phyloP scores from a whole-genome alignment of 1,140 invertebrate species.

The Sitodiplosis mosellana region DNA sequence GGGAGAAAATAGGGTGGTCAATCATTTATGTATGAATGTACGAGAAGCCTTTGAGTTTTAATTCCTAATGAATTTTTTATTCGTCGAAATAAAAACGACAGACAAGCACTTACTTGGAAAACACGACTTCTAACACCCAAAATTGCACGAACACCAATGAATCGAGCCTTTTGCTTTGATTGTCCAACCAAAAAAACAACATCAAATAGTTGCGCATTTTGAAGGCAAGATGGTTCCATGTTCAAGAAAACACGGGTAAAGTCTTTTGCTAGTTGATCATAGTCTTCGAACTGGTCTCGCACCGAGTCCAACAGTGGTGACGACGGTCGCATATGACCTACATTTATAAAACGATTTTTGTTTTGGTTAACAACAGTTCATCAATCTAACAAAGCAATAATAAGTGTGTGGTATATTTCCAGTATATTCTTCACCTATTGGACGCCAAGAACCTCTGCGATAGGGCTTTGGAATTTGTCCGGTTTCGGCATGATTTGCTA shows the following conservation, averaged over 20 bases:
- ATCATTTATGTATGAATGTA: too few relatives aligned
- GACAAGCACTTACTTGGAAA: constrained; percentile 24
- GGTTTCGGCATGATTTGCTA: constrained; percentile 85
- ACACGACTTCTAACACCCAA: constrained; percentile 52
- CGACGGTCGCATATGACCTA: constrained; percentile 76
- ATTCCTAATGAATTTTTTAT: too few relatives aligned
- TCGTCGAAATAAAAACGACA: too few relatives aligned
- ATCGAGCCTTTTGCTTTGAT: constrained; percentile 72
- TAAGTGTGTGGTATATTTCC: constrained; percentile 23
- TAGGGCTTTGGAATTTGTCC: constrained; percentile 92
- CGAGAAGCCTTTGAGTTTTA: too few relatives aligned
- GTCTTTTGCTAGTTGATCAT: constrained; percentile 83
- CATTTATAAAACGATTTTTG: too few relatives aligned
- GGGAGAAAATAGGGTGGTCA: too few relatives aligned
- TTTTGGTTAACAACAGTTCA: neutral
- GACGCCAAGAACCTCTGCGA: constrained; percentile 73
- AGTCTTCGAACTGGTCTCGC: constrained; percentile 80
- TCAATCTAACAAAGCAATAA: neutral
- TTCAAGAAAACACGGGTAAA: constrained; percentile 80
- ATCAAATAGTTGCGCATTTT: constrained; percentile 69
- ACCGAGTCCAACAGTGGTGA: constrained; percentile 83
- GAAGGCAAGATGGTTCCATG: constrained; percentile 43
- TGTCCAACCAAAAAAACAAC: constrained; percentile 81
- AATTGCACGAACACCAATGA: constrained; percentile 79
- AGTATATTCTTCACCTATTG: constrained; percentile 55